Base-by-base conservation (phyloP, 2,113 vertebrate species). In the Haemorhous mexicanus region DNA sequence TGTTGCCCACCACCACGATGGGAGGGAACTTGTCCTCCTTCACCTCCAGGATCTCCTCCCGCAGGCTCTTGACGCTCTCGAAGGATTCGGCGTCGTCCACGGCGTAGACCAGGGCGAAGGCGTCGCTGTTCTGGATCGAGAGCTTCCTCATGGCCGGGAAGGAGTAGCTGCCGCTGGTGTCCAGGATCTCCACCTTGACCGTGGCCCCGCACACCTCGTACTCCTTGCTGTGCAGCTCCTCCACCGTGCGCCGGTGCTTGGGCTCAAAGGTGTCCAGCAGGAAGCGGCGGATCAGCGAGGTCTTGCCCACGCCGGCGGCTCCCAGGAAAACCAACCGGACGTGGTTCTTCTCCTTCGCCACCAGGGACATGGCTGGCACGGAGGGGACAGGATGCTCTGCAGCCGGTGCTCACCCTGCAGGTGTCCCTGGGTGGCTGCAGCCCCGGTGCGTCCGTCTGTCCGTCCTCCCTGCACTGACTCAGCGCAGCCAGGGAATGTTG, bases 131-230 rank as follows among this genome's bases (percentile, higher is more conserved):
- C 95, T 98, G 98, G 97, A 99, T 99, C 9, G 98, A 98, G 90
- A 99, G 98, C 89, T 99, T 99, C 89, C 99, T 98, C 99, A 99
- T 99, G 82, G 99, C 99, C 0, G 99, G 99, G 97, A 99, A 99
- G 70, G 98, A 99, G 97, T 99, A 99, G 94, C 99, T 99, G 61
- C 99, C 99, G 0, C 98, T 99, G 92, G 99, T 99, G 98, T 99
- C 99, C 97, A 99, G 96, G 94, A 99, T 99, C 92, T 99, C 98
- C 70, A 99, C 97, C 28, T 97, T 99, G 90, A 99, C 94, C 47
- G 98, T 98, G 70, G 94, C 93, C 56, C 98, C 98, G 1, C 97
- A 97, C 44, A 99, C 97, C 94, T 99, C 98, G 1, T 99, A 99
- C 97, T 99, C 99, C 90, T 97, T 98, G 97, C 98, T 98, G 98